A percentile compares a stretch with the other conserved stretches of the same genome.
phyloP scores from a whole-genome alignment of 2,113 vertebrate species.

The Pygoscelis antarcticus region DNA sequence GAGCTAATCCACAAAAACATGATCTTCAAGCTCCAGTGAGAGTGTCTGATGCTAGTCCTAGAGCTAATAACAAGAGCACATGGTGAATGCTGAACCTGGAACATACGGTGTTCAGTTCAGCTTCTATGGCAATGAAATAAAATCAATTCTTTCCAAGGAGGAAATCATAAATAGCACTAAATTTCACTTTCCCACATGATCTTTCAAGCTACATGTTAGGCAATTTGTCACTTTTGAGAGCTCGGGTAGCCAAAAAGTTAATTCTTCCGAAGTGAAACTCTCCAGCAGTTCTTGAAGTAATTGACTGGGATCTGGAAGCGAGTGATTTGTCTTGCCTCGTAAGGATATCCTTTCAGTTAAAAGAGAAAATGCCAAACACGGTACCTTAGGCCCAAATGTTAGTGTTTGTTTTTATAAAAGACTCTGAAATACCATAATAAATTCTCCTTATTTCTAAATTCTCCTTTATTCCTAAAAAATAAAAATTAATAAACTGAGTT shows the following conservation, averaged over 20 bases:
- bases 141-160: constrained; percentile 40
- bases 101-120: background rate
- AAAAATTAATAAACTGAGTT: background rate
- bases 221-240: constrained; percentile 59
- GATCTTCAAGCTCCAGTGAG: background rate
- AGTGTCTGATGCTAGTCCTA: background rate
- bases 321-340: constrained; percentile 38
- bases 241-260: constrained; percentile 52
- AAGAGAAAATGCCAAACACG: constrained; percentile 4
- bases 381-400: background rate
- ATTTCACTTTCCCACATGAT: constrained; percentile 39
- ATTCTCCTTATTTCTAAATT: background rate
- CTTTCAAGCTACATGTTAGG: constrained; percentile 20
- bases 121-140: constrained; percentile 15
- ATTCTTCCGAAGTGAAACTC: constrained; percentile 39
- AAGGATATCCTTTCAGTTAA: background rate
- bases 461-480: background rate
- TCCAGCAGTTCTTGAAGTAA: constrained; percentile 18
- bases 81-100: background rate
- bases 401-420: background rate
- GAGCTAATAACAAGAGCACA: background rate
- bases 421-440: background rate
- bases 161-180: constrained; percentile 46
- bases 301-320: constrained; percentile 24
- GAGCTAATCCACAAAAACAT: background rate